Evolutionary conservation across 2,113 vertebrate species (phyloP).

Genomic region (Thinocorus orbignyianus): DNA sequence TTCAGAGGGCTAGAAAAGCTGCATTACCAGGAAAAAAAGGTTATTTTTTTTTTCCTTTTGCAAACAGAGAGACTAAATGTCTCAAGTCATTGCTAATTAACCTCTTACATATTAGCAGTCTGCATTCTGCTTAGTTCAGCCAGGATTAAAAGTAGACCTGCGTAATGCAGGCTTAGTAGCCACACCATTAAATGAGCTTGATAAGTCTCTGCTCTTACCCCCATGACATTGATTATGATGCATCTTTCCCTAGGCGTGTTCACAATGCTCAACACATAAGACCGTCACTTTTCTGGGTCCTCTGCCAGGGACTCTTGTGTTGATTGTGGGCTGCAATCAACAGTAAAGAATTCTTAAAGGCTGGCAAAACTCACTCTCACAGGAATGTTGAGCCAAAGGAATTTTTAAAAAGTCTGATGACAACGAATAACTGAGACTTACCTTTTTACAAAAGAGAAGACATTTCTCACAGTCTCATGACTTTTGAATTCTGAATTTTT

Average conservation of each 20-base stretch:
- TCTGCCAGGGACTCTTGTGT: neutral
- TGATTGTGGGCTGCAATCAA: neutral
- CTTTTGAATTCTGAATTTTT: neutral
- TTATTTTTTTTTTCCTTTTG: neutral
- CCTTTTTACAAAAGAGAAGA: neutral
- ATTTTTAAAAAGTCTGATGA: neutral
- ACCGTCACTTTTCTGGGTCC: neutral
- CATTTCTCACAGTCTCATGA: neutral
- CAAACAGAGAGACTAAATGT: neutral
- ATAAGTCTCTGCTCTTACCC: neutral
- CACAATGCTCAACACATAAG: neutral
- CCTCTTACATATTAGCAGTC: neutral
- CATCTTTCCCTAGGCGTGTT: neutral
- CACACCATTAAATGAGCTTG: neutral
- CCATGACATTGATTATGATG: neutral
- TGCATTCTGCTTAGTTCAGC: neutral
- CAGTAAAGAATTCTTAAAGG: neutral
- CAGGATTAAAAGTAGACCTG: neutral
- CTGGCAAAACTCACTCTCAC: neutral
- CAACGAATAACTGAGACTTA: neutral
- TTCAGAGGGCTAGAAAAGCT: neutral
- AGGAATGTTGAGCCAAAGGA: neutral
- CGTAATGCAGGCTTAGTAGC: neutral
- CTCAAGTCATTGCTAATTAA: neutral
- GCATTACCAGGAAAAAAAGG: neutral